These are phyloP conservation scores for Plutella xylostella DNA, from an alignment of 2,888 invertebrate species.

Conservation along the genomic window DNA sequence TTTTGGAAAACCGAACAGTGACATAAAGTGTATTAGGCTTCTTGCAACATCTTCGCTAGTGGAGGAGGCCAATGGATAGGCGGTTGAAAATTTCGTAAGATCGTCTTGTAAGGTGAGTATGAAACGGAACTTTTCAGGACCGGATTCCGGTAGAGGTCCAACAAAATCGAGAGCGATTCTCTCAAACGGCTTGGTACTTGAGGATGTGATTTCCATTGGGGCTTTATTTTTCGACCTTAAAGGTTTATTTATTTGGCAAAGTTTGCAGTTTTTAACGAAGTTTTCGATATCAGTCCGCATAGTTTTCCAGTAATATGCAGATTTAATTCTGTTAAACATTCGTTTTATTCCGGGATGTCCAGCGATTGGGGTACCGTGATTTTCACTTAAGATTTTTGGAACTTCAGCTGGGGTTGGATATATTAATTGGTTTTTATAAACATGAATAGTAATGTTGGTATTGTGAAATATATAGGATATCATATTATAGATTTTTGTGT, in stretches of 20 bases:
- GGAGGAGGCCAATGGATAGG: no score
- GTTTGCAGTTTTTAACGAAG: conserved; percentile 15
- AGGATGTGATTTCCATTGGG: conserved; percentile 13
- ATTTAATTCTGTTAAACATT: conserved; percentile 18
- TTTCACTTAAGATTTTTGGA: neutral
- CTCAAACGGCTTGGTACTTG: conserved; percentile 19
- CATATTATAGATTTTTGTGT: no score
- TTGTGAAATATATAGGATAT: no score
- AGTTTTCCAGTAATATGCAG: conserved; percentile 15
- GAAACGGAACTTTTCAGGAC: conserved; percentile 17
- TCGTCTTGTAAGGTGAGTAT: conserved; percentile 10
- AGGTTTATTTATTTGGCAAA: conserved; percentile 14
- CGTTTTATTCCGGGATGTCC: conserved; percentile 14
- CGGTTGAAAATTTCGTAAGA: no score
- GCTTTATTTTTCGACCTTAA: no score
- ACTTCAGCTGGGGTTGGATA: no score
- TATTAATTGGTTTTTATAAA: no score
- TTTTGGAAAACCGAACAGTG: no score
- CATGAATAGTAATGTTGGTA: no score
- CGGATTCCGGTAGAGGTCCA: neutral
- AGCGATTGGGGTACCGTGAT: neutral
- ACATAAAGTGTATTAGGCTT: conserved; percentile 18
- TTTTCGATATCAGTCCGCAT: conserved; percentile 19
- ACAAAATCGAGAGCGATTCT: conserved; percentile 11
- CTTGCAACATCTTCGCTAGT: conserved; percentile 10